These are phyloP conservation scores for Stigmatopora nigra DNA, from an alignment of 2,113 vertebrate species.

Conservation along the genomic window DNA sequence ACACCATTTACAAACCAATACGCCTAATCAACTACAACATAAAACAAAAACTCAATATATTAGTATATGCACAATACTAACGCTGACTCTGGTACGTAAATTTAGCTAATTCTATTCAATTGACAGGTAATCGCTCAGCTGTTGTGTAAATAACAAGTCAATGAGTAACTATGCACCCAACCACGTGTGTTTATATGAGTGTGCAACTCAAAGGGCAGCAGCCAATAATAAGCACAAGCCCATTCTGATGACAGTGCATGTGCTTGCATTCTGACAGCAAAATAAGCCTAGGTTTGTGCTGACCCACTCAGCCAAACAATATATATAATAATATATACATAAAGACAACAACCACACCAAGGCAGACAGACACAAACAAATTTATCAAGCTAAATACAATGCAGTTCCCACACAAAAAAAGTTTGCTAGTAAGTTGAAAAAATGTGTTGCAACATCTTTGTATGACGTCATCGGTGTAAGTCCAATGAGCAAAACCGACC, in stretches of 20 bases:
- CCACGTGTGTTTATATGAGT: conserved; percentile 23
- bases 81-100: neutral
- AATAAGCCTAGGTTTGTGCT: conserved; percentile 2
- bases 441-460: neutral
- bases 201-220: conserved; percentile 22
- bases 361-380: conserved; percentile 17
- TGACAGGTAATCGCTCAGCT: neutral
- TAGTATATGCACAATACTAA: too few species aligned
- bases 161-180: conserved; percentile 27
- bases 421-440: neutral
- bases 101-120: neutral
- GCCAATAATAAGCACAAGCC: conserved; percentile 14
- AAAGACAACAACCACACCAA: conserved; percentile 1
- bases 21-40: neutral
- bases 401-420: neutral
- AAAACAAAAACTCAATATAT: neutral
- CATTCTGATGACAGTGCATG: conserved; percentile 20
- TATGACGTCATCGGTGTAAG: neutral
- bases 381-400: conserved; percentile 27
- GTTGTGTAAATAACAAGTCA: conserved; percentile 12
- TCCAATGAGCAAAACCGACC: neutral
- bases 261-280: conserved; percentile 16
- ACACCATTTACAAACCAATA: too few species aligned
- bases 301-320: conserved; percentile 1
- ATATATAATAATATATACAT: neutral